Conservation (phyloP, 2,113 vertebrate species). For the Pituophis catenifer region DNA sequence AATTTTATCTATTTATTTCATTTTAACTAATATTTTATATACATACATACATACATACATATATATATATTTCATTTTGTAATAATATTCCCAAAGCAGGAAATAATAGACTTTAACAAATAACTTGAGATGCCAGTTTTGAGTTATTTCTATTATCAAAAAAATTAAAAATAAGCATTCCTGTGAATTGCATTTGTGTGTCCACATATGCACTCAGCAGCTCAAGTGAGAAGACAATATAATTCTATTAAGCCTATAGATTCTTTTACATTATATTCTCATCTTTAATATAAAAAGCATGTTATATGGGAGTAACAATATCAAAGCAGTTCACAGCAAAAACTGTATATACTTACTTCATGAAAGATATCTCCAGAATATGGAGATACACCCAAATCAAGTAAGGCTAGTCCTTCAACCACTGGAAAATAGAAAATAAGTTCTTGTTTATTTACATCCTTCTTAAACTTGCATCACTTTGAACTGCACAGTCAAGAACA, state of each 20-base stretch:
- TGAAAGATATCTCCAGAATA: slow-evolving; percentile 97
- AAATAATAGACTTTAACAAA: neutral
- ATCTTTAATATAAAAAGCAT: neutral
- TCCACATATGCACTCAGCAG: neutral
- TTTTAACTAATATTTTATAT: neutral
- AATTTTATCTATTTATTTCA: neutral
- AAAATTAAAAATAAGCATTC: neutral
- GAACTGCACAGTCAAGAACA: neutral
- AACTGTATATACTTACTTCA: slow-evolving; percentile 80
- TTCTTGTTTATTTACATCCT: neutral
- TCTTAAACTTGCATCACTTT: neutral
- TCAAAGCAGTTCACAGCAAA: neutral
- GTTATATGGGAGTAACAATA: neutral
- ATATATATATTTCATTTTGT: neutral
- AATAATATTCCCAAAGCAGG: neutral
- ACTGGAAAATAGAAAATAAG: slow-evolving; percentile 72
- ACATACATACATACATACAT: too few species aligned
- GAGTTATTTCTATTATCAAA: neutral
- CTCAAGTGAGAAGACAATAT: neutral
- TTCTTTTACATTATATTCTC: neutral
- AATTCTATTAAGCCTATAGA: neutral
- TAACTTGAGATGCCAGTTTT: neutral
- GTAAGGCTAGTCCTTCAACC: slow-evolving; percentile 90
- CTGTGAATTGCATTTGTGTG: neutral
- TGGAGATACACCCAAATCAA: slow-evolving; percentile 93